These are phyloP conservation scores for Bergia sp. DNA, from an alignment of 92 coral and sea anemone genomes.

Conservation along the genomic window DNA sequence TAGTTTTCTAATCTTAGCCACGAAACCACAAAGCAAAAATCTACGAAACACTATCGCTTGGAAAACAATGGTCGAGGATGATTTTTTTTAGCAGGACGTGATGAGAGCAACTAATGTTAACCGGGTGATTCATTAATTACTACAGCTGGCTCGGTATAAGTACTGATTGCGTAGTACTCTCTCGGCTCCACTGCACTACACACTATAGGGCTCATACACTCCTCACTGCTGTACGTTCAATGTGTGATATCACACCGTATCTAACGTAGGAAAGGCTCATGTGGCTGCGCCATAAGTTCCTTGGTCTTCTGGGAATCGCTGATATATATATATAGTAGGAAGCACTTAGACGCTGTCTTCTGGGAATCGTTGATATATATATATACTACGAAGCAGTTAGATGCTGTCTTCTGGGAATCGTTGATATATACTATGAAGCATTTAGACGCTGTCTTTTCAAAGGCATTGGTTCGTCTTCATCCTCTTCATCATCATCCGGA, in stretches of 20 bases:
- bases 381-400: constrained; percentile 82
- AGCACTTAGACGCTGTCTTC: constrained; percentile 87
- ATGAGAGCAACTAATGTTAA: not conserved
- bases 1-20: not conserved
- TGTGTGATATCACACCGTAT: not conserved
- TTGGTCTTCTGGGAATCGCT: not conserved
- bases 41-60: not conserved
- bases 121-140: not conserved
- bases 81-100: not conserved
- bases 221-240: not conserved
- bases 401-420: constrained; percentile 47
- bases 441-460: constrained; percentile 94
- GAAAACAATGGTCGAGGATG: not conserved
- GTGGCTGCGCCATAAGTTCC: not conserved
- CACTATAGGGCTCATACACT: not conserved
- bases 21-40: not conserved
- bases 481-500: constrained; percentile 96
- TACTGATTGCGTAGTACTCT: not conserved
- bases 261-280: not conserved
- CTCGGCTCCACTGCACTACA: not conserved
- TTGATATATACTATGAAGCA: constrained; percentile 67
- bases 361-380: not conserved
- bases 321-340: constrained; percentile 55
- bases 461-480: constrained; percentile 84
- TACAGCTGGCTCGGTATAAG: not conserved